These are phyloP conservation scores for Poecilia picta DNA, from an alignment of 2,797 vertebrate genomes.

Conservation along the genomic window DNA sequence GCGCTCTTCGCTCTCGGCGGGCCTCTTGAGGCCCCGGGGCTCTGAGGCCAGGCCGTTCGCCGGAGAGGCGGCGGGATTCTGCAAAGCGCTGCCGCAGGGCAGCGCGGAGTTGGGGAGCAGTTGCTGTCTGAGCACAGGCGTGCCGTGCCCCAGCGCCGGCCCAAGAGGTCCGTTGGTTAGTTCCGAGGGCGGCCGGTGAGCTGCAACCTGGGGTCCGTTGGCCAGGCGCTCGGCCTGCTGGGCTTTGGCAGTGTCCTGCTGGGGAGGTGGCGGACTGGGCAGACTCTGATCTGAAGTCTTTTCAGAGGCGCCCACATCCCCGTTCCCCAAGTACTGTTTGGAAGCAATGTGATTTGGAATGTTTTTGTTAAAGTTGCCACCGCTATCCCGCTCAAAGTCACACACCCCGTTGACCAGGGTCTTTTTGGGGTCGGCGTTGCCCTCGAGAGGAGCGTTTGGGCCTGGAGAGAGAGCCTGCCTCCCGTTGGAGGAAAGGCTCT, in stretches of 20 bases:
- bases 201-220: slow-evolving; percentile 92
- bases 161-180: slow-evolving; percentile 94
- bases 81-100: slow-evolving; percentile 86
- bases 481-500: slow-evolving; percentile 87
- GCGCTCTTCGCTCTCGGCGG: slow-evolving; percentile 90
- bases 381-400: slow-evolving; percentile 91
- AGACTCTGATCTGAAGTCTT: slow-evolving; percentile 79
- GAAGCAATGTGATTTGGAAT: slow-evolving; percentile 99
- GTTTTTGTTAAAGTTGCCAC: slow-evolving; percentile 95
- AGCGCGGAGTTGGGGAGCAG: slow-evolving; percentile 89
- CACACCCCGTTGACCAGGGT: slow-evolving; percentile 96
- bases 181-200: slow-evolving; percentile 84
- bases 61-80: slow-evolving; percentile 82
- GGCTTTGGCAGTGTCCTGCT: slow-evolving; percentile 99
- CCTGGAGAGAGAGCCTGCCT: slow-evolving; percentile 75
- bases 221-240: slow-evolving; percentile 93
- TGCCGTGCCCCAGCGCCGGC: slow-evolving; percentile 84
- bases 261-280: slow-evolving; percentile 75
- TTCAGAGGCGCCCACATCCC: slow-evolving; percentile 90
- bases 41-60: slow-evolving; percentile 90
- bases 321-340: slow-evolving; percentile 96
- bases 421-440: slow-evolving; percentile 89
- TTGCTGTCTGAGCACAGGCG: slow-evolving; percentile 83
- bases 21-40: slow-evolving; percentile 91
- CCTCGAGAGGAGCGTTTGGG: slow-evolving; percentile 70